A percentile compares a stretch with the other conserved stretches of the same genome.
phyloP scores from a whole-genome alignment of 2,113 vertebrate species.

The Pluvianellus socialis region DNA sequence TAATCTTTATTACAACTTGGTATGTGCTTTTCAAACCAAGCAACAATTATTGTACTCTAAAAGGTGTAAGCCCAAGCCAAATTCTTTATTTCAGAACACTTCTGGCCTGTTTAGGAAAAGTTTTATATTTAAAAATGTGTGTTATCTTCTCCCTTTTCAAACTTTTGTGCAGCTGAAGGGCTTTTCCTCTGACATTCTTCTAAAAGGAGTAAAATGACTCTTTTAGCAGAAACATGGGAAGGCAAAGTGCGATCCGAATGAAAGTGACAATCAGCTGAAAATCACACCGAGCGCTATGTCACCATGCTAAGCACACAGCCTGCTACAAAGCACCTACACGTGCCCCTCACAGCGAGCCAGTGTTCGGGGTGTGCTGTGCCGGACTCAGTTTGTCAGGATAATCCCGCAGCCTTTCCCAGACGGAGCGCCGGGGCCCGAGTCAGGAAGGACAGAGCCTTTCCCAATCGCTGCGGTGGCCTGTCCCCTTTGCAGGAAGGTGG shows the following conservation, averaged over 20 bases:
- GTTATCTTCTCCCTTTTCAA: not conserved
- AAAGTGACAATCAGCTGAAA: not conserved
- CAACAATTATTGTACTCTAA: not conserved
- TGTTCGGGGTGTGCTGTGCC: not conserved
- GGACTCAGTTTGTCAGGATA: not conserved
- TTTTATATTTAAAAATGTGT: not conserved
- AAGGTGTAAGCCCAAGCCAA: accelerated
- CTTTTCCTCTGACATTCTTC: not conserved
- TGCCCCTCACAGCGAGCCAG: not conserved
- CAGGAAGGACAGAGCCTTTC: not conserved
- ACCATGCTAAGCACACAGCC: accelerated
- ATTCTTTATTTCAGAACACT: not conserved
- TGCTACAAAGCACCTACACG: not conserved
- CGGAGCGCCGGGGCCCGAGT: not conserved
- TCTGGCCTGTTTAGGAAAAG: not conserved
- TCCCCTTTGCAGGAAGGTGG: not conserved
- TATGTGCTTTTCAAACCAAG: not conserved
- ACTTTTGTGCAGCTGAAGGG: not conserved
- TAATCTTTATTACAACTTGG: not conserved
- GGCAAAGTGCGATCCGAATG: accelerated
- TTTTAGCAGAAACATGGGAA: not conserved
- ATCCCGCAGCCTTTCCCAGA: not conserved
- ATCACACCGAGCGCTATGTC: not conserved
- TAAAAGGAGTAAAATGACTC: not conserved
- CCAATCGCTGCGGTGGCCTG: not conserved